These are phyloP conservation scores for Atopsyche davidsoni DNA, from an alignment of 1,140 invertebrate species.

Conservation along the genomic window DNA sequence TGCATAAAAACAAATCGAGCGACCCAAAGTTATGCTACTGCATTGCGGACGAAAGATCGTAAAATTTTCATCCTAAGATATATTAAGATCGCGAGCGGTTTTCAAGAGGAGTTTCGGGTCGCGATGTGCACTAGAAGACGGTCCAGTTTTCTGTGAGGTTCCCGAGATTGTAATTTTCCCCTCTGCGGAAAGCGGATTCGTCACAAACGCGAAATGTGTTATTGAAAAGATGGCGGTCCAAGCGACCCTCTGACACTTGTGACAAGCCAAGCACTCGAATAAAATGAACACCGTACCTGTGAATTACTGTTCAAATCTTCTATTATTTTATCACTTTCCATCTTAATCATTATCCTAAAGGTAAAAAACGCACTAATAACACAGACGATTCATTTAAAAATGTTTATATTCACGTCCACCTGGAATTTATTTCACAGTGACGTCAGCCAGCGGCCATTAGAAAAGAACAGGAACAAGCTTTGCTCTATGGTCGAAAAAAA, in stretches of 20 bases:
- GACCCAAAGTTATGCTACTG: slow-evolving; percentile 3
- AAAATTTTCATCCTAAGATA: slow-evolving; percentile 3
- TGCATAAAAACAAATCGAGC: too few relatives aligned
- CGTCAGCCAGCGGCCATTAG: slow-evolving; percentile 23
- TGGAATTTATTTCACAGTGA: slow-evolving; percentile 15
- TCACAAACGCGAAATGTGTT: slow-evolving; percentile 6
- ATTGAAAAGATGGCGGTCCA: slow-evolving; percentile 22
- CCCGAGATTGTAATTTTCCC: too few relatives aligned
- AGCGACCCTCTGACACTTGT: slow-evolving; percentile 18
- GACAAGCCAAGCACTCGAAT: slow-evolving; percentile 17
- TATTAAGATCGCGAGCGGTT: too few relatives aligned
- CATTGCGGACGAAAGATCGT: slow-evolving; percentile 10
- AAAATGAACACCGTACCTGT: slow-evolving; percentile 42
- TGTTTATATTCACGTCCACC: slow-evolving; percentile 19
- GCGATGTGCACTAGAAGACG: too few relatives aligned
- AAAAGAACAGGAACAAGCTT: slow-evolving; percentile 18
- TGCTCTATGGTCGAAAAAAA: too few relatives aligned
- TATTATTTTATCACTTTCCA: slow-evolving; percentile 61
- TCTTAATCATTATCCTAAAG: slow-evolving; percentile 50
- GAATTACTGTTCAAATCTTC: slow-evolving; percentile 54
- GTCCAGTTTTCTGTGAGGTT: too few relatives aligned
- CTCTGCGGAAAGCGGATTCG: too few relatives aligned
- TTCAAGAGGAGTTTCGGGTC: too few relatives aligned
- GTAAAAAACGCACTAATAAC: slow-evolving; percentile 21
- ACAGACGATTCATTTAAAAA: slow-evolving; percentile 20